These are phyloP conservation scores for Campaea margaritaria DNA, from an alignment of 2,888 invertebrate genomes.

Conservation along the genomic window DNA sequence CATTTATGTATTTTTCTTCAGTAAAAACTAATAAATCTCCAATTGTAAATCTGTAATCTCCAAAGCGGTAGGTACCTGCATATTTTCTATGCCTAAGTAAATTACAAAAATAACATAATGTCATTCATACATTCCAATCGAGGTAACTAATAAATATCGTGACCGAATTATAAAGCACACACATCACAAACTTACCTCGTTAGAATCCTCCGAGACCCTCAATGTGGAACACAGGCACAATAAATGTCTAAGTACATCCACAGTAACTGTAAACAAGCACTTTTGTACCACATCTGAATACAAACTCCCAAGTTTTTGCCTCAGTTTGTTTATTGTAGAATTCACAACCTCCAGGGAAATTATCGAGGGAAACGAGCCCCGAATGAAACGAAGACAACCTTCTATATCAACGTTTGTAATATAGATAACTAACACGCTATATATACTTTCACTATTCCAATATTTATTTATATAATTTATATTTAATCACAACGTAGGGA, in stretches of 20 bases:
- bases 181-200: constrained; percentile 47
- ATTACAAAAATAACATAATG: background rate
- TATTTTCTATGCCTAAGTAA: too few species aligned
- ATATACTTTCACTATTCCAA: constrained; percentile 57
- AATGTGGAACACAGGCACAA: constrained; percentile 45
- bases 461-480: constrained; percentile 63
- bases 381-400: constrained; percentile 62
- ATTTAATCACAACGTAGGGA: constrained; percentile 77
- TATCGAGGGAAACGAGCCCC: constrained; percentile 62
- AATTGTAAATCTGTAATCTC: too few species aligned
- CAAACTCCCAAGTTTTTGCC: constrained; percentile 66
- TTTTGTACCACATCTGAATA: constrained; percentile 65
- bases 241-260: constrained; percentile 60
- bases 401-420: constrained; percentile 58
- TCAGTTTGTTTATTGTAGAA: constrained; percentile 71
- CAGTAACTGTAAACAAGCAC: constrained; percentile 59
- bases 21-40: too few species aligned
- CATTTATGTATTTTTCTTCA: too few species aligned
- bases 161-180: background rate
- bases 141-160: background rate
- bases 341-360: constrained; percentile 81
- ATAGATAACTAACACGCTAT: constrained; percentile 58
- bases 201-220: constrained; percentile 30
- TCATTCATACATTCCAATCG: background rate
- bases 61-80: too few species aligned